Base-by-base conservation (phyloP, 2,888 invertebrate species). In the Diarsia dahlii region DNA sequence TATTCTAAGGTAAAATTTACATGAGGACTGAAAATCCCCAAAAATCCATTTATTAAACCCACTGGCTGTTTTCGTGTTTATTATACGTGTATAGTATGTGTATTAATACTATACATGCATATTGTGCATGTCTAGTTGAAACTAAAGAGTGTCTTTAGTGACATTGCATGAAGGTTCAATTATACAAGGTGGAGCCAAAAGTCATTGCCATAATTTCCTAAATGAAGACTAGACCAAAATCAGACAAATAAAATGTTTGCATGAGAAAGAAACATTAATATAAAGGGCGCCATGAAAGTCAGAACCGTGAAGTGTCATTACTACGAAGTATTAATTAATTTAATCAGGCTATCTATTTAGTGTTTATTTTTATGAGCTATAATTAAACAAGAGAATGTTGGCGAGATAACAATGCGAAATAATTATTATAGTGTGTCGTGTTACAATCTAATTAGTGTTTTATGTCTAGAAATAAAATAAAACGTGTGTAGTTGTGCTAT, bases 231-330 rank as follows among this genome's bases (percentile, higher is more conserved):
- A 64, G 12, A 70, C 56, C 28, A 18, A 74, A 64, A 78, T 68
- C 67, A 71, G 54, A n/a, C 18, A 39, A 52, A 70, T 69, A 69
- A 62, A 52, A 50, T 4, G 70, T 68, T 81, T 50, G 84, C 83
- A 83, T 83, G 84, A 70, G 60, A 81, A 60, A 15, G 15, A 52
- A 34, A 70, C 84, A 88, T 83, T 84, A 87, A 85, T 83, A 28
- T n/a, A 70, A 56, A 83, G 67, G 66, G 63, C 83, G 63, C 58
- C 48, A 64, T 84, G 70, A 82, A 76, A 76, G 80, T 76, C 72
- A 76, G n/a, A 73, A 62, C 68, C 46, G 71, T 74, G 58, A 56
- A 74, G 48, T 71, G 71, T 71, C 48, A 71, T 77, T 60, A 71
- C 71, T 68, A 74, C 76, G 70, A 69, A 15, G 56, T 28, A 4